A percentile compares a stretch with the other conserved stretches of the same genome.
Evolutionary conservation across 2,113 vertebrate species (phyloP).

Genomic region (Stigmatopora argus): DNA sequence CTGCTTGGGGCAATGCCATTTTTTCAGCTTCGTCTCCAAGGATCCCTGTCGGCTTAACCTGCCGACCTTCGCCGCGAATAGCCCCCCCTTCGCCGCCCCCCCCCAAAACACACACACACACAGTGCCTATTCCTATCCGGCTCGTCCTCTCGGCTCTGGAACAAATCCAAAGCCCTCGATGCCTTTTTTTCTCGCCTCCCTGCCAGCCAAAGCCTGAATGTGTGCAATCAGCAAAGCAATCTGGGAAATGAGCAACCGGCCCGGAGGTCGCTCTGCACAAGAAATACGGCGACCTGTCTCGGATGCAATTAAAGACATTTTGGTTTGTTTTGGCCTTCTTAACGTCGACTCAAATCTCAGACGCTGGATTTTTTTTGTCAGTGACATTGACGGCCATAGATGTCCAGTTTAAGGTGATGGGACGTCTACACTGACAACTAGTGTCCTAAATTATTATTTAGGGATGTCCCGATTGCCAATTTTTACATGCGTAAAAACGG

Average conservation of each 20-base stretch:
- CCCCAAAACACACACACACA: not conserved
- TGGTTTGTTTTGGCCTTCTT: not conserved
- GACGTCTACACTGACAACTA: too few relatives aligned
- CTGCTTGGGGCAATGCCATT: conserved; percentile 2
- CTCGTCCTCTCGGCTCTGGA: not conserved
- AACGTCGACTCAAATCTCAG: not conserved
- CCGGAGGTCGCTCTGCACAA: not conserved
- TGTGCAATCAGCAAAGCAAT: conserved; percentile 9
- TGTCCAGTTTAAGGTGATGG: too few relatives aligned
- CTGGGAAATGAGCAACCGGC: conserved; percentile 4
- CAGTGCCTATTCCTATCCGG: not conserved
- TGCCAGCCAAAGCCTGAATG: conserved; percentile 2
- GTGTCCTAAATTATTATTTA: too few relatives aligned
- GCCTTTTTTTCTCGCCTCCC: not conserved
- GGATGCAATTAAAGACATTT: not conserved
- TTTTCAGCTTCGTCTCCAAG: conserved; percentile 5
- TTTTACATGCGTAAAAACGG: too few relatives aligned
- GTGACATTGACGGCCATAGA: too few relatives aligned
- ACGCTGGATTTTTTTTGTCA: not conserved
- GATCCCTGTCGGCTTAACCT: conserved; percentile 9
- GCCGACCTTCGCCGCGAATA: conserved; percentile 1
- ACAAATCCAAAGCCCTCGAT: not conserved
- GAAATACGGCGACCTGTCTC: not conserved
- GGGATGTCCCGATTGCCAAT: too few relatives aligned
- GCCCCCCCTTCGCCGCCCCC: not conserved